phyloP scores from a whole-genome alignment of 2,888 invertebrate species.

The Trichogramma dendrolimi region DNA sequence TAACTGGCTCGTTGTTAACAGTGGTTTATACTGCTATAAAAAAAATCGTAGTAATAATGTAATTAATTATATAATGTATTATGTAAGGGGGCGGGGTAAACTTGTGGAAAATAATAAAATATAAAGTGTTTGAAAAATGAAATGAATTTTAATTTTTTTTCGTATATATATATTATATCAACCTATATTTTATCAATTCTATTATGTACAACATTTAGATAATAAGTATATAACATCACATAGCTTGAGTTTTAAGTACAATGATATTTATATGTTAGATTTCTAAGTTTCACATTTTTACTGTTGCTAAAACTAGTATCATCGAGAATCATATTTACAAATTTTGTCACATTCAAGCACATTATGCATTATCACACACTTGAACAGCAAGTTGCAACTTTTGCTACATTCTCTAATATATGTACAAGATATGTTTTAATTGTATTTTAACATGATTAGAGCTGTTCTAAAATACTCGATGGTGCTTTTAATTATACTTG shows the following conservation, averaged over 20 bases:
- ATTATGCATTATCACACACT: slow-evolving; percentile 23
- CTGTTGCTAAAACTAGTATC: slow-evolving; percentile 24
- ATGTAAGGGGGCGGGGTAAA: not conserved
- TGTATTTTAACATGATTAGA: slow-evolving; percentile 5
- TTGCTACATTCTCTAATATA: slow-evolving; percentile 24
- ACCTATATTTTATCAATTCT: slow-evolving; percentile 39
- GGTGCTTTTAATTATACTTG: slow-evolving; percentile 3
- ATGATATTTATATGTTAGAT: slow-evolving; percentile 27
- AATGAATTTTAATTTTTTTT: slow-evolving; percentile 31
- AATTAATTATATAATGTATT: not conserved
- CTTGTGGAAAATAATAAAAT: slow-evolving; percentile 14
- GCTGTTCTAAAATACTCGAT: slow-evolving; percentile 9
- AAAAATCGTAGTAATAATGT: too few species aligned
- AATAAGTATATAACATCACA: slow-evolving; percentile 51
- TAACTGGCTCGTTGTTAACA: too few species aligned
- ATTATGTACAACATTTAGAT: slow-evolving; percentile 49
- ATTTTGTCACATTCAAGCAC: slow-evolving; percentile 24
- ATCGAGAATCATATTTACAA: slow-evolving; percentile 29
- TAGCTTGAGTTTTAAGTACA: slow-evolving; percentile 46
- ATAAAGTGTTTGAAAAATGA: slow-evolving; percentile 28
- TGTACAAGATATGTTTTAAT: slow-evolving; percentile 34
- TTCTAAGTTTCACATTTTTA: slow-evolving; percentile 16
- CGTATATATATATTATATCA: slow-evolving; percentile 38
- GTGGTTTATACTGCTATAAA: too few species aligned
- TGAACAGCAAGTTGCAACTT: slow-evolving; percentile 19